A percentile compares a stretch with the other conserved stretches of the same genome.
These are phyloP conservation scores for Anolis sagrei DNA, from an alignment of 2,113 vertebrate genomes.

Conservation along the genomic window DNA sequence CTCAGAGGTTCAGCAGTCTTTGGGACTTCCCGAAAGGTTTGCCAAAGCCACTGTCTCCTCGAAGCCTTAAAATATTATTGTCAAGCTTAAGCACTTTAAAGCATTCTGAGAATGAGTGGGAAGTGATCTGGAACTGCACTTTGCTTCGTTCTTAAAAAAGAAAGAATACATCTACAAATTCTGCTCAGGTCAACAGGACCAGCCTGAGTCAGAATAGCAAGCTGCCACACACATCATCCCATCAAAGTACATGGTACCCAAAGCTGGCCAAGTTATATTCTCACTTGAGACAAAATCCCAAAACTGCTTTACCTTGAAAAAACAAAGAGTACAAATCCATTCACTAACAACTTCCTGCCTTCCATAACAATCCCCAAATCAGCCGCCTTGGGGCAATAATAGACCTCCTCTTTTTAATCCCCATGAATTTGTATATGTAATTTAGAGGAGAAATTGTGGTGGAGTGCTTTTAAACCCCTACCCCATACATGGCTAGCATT, in stretches of 20 bases:
- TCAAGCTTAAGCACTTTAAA: background rate
- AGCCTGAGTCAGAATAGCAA: background rate
- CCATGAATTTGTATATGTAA: no score
- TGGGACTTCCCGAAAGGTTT: slow-evolving; percentile 17
- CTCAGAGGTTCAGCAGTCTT: background rate
- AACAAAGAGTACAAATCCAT: no score
- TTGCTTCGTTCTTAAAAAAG: background rate
- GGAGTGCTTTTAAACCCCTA: no score
- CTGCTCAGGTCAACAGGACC: background rate
- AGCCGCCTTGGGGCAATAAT: no score
- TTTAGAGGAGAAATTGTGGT: no score
- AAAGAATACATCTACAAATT: background rate
- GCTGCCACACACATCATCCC: background rate
- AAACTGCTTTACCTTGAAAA: no score
- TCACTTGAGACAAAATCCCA: no score
- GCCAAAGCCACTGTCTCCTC: background rate
- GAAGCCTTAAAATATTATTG: slow-evolving; percentile 11
- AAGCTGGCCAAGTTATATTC: background rate
- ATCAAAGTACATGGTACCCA: background rate
- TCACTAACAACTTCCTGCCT: no score
- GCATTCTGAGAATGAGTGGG: background rate
- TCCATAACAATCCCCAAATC: no score
- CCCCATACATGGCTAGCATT: no score
- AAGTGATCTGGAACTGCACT: background rate
- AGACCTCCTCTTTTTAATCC: no score